Base-by-base conservation (phyloP, 1,140 invertebrate species). In the Microplitis mediator region DNA sequence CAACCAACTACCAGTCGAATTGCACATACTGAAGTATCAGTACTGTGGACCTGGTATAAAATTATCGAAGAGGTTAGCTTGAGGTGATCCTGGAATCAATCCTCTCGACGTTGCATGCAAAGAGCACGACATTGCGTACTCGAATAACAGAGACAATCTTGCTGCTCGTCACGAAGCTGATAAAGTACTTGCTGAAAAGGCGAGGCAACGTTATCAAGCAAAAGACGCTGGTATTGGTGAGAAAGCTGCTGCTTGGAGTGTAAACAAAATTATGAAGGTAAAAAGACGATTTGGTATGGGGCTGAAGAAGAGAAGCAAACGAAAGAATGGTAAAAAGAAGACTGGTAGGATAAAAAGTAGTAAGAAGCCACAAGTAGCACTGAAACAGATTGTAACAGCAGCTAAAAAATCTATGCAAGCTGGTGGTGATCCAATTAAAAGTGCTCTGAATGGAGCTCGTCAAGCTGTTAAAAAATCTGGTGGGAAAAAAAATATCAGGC, bases 381-480 rank as follows among this genome's bases (percentile, higher is more conserved):
- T 39, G 4, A 39, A 39, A 9, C 8, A 39, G 3, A 39, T 39
- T 9, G 36, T 39, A 6, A 4, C 4, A 39, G 36, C 36, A 6
- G 36, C 36, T 6, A 39, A 39, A 39, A 4, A 39, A 9, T 39
- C 36, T 39, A 39, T 39, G 36, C 36, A 6, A 39, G 8, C 52
- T 54, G 13, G 16, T 34, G 4, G 31, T 8, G 11, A 35, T 35
- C 31, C 32, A 13, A 61, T n/a, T 11, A 61, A 61, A 35, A 34
- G 5, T 8, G 16, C 54, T 23, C 13, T 35, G 11, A 58, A 23
- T 3, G 54, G 14, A 5, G 54, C 16, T 23, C 16, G 54, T 8
- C 14, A 31, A 31, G 54, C 54, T 58, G 13, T 73, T 3, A 71
- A 74, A 70, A 31, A 34, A 1, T 50, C 45, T 65, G 51, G 16